phyloP scores from a whole-genome alignment of 2,113 vertebrate species.

The Siniperca chuatsi region DNA sequence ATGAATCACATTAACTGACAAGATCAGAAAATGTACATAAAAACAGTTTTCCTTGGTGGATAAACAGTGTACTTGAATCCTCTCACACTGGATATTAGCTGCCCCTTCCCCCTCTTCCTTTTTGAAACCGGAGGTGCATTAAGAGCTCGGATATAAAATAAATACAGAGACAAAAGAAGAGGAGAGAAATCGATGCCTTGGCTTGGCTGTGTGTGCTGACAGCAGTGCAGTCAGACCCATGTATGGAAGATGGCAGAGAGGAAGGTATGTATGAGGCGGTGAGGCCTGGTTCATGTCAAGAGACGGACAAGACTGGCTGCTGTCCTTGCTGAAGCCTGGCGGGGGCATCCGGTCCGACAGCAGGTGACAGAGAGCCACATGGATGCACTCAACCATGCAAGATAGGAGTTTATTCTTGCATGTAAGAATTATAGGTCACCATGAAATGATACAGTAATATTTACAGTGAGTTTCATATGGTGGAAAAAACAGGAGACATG shows the following conservation, averaged over 20 bases:
- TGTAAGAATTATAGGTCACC: conserved; percentile 13
- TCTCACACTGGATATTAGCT: conserved; percentile 1
- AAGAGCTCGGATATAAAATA: conserved; percentile 14
- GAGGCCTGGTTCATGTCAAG: conserved; percentile 63
- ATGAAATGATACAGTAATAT: conserved; percentile 17
- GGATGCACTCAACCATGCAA: conserved; percentile 21
- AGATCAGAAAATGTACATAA: not conserved
- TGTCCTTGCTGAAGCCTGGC: conserved; percentile 32
- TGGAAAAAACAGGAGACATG: not conserved
- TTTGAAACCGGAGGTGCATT: conserved; percentile 43
- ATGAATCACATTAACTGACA: not conserved
- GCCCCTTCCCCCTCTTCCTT: not conserved
- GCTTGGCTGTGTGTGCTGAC: conserved; percentile 18
- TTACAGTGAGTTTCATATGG: conserved; percentile 9
- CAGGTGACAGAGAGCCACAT: conserved; percentile 37
- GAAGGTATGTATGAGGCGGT: conserved; percentile 28
- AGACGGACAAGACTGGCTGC: conserved; percentile 34
- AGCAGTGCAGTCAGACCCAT: conserved; percentile 45
- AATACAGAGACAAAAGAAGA: conserved; percentile 28
- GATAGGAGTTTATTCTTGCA: conserved; percentile 26
- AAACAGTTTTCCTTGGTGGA: not conserved
- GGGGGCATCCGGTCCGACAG: conserved; percentile 66
- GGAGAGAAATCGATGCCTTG: conserved; percentile 50
- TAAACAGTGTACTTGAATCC: not conserved
- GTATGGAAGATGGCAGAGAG: conserved; percentile 60